phyloP scores from a whole-genome alignment of 2,797 vertebrate species.

The Hypotaenidia philippensis region DNA sequence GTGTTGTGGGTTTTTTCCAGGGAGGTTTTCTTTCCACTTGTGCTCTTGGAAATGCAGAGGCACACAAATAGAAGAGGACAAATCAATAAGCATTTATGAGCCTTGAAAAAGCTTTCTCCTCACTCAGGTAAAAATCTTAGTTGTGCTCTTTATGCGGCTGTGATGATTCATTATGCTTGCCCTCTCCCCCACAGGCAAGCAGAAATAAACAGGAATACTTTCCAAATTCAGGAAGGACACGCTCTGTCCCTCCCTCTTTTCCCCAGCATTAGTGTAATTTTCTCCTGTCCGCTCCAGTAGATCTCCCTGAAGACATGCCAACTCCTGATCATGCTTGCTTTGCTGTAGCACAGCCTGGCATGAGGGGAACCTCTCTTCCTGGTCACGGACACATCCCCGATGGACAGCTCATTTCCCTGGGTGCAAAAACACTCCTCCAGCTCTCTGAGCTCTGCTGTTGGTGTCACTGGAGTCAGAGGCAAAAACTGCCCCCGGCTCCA shows the following conservation, averaged over 20 bases:
- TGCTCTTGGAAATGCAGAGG: slow-evolving; percentile 12
- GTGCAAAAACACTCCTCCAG: background rate
- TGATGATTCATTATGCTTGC: slow-evolving; percentile 4
- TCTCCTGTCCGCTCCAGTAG: background rate
- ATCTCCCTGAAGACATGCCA: background rate
- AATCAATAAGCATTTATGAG: slow-evolving; percentile 46
- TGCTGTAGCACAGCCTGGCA: background rate
- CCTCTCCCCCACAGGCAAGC: background rate
- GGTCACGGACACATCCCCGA: background rate
- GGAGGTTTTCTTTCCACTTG: slow-evolving; percentile 11
- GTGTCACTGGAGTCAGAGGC: background rate
- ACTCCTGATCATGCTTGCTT: background rate
- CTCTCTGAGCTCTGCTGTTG: background rate
- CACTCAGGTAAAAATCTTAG: background rate
- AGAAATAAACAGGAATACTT: slow-evolving; percentile 33
- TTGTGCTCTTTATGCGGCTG: background rate
- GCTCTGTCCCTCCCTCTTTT: background rate
- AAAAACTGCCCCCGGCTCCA: background rate
- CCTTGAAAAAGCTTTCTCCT: slow-evolving; percentile 28
- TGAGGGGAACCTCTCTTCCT: background rate
- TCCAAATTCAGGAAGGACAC: background rate
- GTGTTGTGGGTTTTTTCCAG: background rate
- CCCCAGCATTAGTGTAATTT: background rate
- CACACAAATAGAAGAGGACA: slow-evolving; percentile 39
- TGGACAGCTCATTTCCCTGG: background rate